phyloP scores from a whole-genome alignment of 2,888 invertebrate genomes.

The Drosophila atripex region DNA sequence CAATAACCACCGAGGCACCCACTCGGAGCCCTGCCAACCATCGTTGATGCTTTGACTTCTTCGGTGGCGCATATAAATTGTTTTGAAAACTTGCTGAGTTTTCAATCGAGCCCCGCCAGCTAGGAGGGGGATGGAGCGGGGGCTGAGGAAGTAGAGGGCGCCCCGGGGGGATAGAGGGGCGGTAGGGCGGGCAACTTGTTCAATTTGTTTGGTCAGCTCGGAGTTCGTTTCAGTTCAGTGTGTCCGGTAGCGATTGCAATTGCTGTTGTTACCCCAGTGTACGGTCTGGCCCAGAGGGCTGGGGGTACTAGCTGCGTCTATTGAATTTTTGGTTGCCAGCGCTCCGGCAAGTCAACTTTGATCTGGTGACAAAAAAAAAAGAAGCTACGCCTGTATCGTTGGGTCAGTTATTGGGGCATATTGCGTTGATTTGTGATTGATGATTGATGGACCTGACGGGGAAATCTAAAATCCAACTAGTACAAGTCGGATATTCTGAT shows the following conservation, averaged over 20 bases:
- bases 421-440: slow-evolving; percentile 44
- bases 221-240: slow-evolving; percentile 18
- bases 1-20: slow-evolving; percentile 37
- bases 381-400: slow-evolving; percentile 8
- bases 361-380: slow-evolving; percentile 46
- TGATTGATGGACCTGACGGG: slow-evolving; percentile 59
- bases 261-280: slow-evolving; percentile 8
- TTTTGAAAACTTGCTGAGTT: slow-evolving; percentile 74
- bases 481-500: neutral
- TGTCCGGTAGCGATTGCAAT: slow-evolving; percentile 27
- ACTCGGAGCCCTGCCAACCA: neutral
- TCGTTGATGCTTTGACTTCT: slow-evolving; percentile 8
- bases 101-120: slow-evolving; percentile 61
- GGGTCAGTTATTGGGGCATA: slow-evolving; percentile 24
- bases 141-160: too few relatives aligned
- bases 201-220: slow-evolving; percentile 70
- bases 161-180: neutral
- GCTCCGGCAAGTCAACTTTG: slow-evolving; percentile 20
- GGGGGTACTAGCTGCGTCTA: slow-evolving; percentile 66
- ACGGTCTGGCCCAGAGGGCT: neutral
- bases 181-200: slow-evolving; percentile 5
- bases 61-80: slow-evolving; percentile 47
- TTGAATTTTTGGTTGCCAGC: slow-evolving; percentile 51
- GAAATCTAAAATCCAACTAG: neutral
- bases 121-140: slow-evolving; percentile 5